A percentile compares a stretch with the other conserved stretches of the same genome.
These are phyloP conservation scores for Xiphorhynchus erythropygius DNA, from an alignment of 2,797 vertebrate species.

Conservation along the genomic window DNA sequence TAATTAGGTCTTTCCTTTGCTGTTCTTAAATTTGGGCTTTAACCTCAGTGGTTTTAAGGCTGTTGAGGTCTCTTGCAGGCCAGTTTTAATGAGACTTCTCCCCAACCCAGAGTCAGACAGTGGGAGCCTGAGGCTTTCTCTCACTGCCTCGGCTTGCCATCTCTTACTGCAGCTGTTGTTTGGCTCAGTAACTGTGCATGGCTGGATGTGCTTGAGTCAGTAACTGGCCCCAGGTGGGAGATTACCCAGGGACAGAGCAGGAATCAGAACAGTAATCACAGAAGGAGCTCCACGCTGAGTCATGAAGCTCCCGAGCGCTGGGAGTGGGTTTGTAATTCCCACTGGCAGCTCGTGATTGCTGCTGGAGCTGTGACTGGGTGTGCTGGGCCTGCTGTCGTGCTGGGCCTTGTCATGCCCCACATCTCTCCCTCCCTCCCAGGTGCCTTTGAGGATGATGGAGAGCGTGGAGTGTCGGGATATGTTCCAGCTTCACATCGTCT, in stretches of 20 bases:
- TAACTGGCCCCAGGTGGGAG: neutral
- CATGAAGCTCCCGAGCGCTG: neutral
- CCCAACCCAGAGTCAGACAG: neutral
- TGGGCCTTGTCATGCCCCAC: neutral
- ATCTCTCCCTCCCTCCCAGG: slow-evolving; percentile 74
- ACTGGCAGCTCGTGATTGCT: neutral
- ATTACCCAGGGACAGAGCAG: neutral
- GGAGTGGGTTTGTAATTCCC: neutral
- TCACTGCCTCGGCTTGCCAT: neutral
- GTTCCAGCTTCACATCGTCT: slow-evolving; percentile 98
- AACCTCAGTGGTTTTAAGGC: neutral
- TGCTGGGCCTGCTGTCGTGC: neutral
- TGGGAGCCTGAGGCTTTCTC: neutral
- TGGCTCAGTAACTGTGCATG: neutral
- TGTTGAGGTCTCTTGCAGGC: neutral
- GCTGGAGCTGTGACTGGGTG: neutral
- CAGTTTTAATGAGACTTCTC: neutral
- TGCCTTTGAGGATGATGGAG: slow-evolving; percentile 97
- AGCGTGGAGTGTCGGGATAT: slow-evolving; percentile 96
- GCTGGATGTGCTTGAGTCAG: neutral
- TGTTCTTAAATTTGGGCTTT: neutral
- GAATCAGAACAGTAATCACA: neutral
- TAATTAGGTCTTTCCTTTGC: neutral
- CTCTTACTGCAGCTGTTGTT: neutral
- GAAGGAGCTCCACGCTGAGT: neutral